Evolutionary conservation across 2,888 invertebrate species (phyloP).

Genomic region (Alloplasta piceator): DNA sequence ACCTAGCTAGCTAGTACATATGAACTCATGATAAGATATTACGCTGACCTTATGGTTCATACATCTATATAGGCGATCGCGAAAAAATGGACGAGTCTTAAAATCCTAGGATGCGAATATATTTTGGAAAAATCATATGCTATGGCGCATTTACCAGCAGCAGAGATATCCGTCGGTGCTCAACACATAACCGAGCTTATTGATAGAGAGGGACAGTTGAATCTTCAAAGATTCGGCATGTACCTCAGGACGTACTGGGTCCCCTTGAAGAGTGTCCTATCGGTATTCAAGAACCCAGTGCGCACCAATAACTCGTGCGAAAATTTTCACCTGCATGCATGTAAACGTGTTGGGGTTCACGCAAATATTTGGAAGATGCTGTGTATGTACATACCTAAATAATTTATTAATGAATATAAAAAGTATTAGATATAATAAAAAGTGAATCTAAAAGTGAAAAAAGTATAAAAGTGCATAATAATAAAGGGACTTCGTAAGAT

Average conservation of each 20-base stretch:
- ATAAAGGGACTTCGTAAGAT: too few relatives aligned
- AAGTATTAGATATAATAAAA: too few relatives aligned
- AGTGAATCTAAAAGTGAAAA: too few relatives aligned
- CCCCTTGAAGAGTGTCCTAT: not conserved
- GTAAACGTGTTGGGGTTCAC: too few relatives aligned
- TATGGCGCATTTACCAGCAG: slow-evolving; percentile 26
- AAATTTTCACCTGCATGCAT: slow-evolving; percentile 1
- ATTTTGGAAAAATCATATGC: slow-evolving; percentile 31
- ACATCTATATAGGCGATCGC: slow-evolving; percentile 27
- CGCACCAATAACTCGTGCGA: slow-evolving; percentile 43
- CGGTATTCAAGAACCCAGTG: slow-evolving; percentile 28
- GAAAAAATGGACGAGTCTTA: slow-evolving; percentile 22
- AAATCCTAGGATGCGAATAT: slow-evolving; percentile 19
- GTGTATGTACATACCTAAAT: too few relatives aligned
- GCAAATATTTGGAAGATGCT: too few relatives aligned
- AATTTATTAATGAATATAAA: too few relatives aligned
- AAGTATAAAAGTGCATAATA: too few relatives aligned
- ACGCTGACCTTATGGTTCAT: not conserved
- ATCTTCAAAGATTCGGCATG: slow-evolving; percentile 22
- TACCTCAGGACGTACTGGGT: slow-evolving; percentile 34
- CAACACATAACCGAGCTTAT: too few relatives aligned
- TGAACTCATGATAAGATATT: slow-evolving; percentile 13
- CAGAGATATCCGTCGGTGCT: not conserved
- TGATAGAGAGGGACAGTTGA: too few relatives aligned
- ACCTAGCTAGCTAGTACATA: too few relatives aligned